Evolutionary conservation across 2,888 invertebrate genomes (phyloP).

Genomic region (Apodemia duryi): DNA sequence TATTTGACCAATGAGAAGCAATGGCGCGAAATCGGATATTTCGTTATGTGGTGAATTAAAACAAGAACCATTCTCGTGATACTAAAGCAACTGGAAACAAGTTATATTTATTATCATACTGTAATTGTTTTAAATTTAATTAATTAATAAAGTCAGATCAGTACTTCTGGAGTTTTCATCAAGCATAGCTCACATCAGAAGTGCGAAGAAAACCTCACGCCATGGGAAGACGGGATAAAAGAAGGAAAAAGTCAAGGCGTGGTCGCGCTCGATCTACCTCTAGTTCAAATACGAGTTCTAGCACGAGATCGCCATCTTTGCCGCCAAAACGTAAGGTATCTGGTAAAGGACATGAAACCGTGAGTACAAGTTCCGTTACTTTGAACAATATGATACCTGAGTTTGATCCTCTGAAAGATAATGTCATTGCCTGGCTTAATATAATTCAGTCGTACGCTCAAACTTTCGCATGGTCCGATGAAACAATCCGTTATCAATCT

Average conservation of each 20-base stretch:
- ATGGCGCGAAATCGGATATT: too few relatives aligned
- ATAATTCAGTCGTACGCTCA: constrained; percentile 28
- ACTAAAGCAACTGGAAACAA: too few relatives aligned
- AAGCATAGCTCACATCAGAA: not conserved
- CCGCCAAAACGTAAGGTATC: not conserved
- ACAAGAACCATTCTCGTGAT: too few relatives aligned
- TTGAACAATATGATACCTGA: not conserved
- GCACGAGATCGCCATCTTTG: not conserved
- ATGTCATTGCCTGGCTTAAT: constrained; percentile 32
- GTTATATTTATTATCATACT: too few relatives aligned
- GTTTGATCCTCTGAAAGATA: constrained; percentile 27
- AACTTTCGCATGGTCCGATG: constrained; percentile 29
- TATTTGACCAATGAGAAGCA: too few relatives aligned
- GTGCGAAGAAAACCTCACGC: not conserved
- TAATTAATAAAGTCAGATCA: too few relatives aligned
- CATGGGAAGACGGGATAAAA: not conserved
- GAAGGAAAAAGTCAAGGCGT: not conserved
- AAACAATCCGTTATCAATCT: constrained; percentile 22
- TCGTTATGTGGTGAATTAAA: too few relatives aligned
- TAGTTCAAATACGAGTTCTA: not conserved
- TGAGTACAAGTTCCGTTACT: constrained; percentile 17
- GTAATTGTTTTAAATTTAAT: too few relatives aligned
- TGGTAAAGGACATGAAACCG: constrained; percentile 10
- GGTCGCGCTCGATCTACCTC: not conserved
- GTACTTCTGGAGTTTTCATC: too few relatives aligned